Evolutionary conservation across 2,113 vertebrate species (phyloP), one percentile per base, ranked within the genome.

Genomic region (Petrocephalus microphthalmus): DNA sequence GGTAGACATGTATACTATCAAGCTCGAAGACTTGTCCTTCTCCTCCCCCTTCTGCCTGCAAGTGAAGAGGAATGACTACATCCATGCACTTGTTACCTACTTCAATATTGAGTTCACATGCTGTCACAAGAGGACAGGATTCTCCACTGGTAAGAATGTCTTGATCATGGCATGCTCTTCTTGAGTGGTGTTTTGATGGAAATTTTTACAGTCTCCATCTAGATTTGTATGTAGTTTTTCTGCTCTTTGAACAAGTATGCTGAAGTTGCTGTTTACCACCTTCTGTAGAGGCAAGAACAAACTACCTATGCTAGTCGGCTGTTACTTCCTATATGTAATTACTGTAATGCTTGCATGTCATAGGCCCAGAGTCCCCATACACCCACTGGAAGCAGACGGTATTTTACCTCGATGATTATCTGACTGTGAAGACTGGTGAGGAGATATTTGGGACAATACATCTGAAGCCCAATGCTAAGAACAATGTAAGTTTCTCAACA

Each of bases 371-470:
- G 93, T 98, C 97, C 89, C 97, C 97, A 0, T 98, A 98, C 92
- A 98, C 97, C 7, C 97, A 98, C 93, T 98, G 97, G 97, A 98
- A 98, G 93, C 97, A 98, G 92, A 98, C 97, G 0, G 97, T 98
- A 25, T 98, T 98, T 92, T 98, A 98, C 92, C 94, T 98, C 94
- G 97, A 98, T 19, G 97, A 98, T 56, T 98, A 98, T 91, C 93
- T 98, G 91, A 98, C 97, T 0, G 97, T 98, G 22, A 98, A 98
- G 93, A 97, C 96, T 0, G 97, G 97, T 0, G 97, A 98, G 92
- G 97, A 98, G 92, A 97, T 98, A 88, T 97, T 97, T 2, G 97
- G 97, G 89, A 98, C 97, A 89, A 96, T 98, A 53, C 96, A 95
- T 94, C 97, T 98, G 97, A 97, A 97, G 91, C 97, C 97, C 54